phyloP scores from a whole-genome alignment of 2,797 vertebrate species.

The Chromobotia macracanthus region DNA sequence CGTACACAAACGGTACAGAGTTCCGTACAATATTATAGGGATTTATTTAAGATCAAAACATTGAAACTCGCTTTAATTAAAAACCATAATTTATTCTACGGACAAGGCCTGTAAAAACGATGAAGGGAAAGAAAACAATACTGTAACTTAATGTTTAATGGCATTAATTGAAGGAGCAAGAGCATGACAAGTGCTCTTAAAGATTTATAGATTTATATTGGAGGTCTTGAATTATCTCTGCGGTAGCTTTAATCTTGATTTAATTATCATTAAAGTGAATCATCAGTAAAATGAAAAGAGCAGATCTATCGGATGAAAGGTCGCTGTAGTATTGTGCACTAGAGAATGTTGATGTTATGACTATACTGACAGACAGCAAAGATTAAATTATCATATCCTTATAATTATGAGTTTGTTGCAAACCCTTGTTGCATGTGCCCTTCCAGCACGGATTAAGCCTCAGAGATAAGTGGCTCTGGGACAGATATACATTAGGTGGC shows the following conservation, averaged over 20 bases:
- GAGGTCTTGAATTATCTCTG: constrained; percentile 77
- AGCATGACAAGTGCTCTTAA: constrained; percentile 53
- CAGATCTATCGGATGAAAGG: constrained; percentile 64
- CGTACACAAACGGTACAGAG: too few species aligned
- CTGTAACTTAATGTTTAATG: constrained; percentile 48
- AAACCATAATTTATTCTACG: neutral
- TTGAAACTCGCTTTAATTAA: neutral
- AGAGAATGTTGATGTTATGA: constrained; percentile 77
- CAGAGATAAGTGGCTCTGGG: constrained; percentile 31
- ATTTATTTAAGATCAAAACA: constrained; percentile 5
- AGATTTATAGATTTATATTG: constrained; percentile 77
- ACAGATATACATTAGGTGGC: constrained; percentile 83
- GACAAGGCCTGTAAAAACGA: neutral
- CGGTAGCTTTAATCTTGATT: constrained; percentile 81
- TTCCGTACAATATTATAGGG: too few species aligned
- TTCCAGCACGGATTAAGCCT: constrained; percentile 58
- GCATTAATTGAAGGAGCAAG: constrained; percentile 54
- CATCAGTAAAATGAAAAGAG: constrained; percentile 78
- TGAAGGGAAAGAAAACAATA: neutral
- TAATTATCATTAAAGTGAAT: constrained; percentile 83
- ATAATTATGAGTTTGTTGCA: constrained; percentile 65
- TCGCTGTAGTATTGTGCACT: constrained; percentile 63
- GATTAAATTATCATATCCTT: constrained; percentile 82
- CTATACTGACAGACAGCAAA: constrained; percentile 81
- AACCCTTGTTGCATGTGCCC: constrained; percentile 59